These are phyloP conservation scores for Epizoanthus scotinus DNA, from an alignment of 92 coral and sea anemone species.

Conservation along the genomic window DNA sequence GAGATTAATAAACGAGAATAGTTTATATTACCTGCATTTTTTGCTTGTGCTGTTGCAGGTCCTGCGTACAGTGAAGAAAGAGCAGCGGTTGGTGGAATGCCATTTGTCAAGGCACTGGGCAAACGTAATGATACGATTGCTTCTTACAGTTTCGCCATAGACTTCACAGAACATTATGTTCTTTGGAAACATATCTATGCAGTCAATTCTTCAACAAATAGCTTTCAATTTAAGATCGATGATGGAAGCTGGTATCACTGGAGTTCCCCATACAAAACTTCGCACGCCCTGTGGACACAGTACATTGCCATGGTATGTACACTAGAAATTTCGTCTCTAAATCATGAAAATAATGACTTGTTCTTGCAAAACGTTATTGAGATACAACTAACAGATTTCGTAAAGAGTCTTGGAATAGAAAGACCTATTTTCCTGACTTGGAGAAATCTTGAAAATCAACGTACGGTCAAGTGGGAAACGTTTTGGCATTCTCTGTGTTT, in stretches of 20 bases:
- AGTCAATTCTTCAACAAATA: slow-evolving; percentile 49
- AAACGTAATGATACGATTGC: slow-evolving; percentile 58
- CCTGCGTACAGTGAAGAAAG: slow-evolving; percentile 75
- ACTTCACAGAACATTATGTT: slow-evolving; percentile 55
- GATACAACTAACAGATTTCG: too few species aligned
- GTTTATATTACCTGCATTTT: too few species aligned
- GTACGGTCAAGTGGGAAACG: too few species aligned
- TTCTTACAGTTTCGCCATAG: slow-evolving; percentile 61
- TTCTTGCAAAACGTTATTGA: too few species aligned
- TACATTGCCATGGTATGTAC: slow-evolving; percentile 54
- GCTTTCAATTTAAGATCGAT: slow-evolving; percentile 68
- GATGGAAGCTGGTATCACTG: slow-evolving; percentile 70
- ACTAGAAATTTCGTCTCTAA: background rate
- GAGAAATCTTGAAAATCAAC: too few species aligned
- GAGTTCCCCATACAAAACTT: slow-evolving; percentile 41
- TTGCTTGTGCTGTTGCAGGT: slow-evolving; percentile 48
- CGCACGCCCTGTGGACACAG: slow-evolving; percentile 67
- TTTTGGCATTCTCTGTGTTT: too few species aligned
- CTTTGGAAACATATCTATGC: slow-evolving; percentile 75
- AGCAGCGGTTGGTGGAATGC: background rate
- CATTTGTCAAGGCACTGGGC: slow-evolving; percentile 71
- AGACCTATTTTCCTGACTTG: too few species aligned
- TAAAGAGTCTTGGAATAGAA: too few species aligned
- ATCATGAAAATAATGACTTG: background rate
- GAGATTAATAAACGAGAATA: too few species aligned